phyloP scores from a whole-genome alignment of 2,113 vertebrate genomes.

The Barnardius zonarius region DNA sequence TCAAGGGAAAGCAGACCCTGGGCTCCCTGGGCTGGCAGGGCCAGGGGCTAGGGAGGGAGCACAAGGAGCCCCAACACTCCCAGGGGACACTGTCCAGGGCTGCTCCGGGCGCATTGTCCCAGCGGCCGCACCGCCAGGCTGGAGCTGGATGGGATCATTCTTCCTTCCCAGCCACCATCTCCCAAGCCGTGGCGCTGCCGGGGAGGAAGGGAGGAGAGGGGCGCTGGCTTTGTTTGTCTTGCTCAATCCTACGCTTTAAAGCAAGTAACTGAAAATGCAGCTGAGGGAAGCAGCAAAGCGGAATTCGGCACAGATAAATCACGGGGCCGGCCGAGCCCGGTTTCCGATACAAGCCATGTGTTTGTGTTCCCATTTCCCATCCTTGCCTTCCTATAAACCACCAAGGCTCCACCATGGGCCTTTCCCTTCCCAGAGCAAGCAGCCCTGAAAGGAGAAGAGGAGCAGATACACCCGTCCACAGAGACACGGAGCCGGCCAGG shows the following conservation, averaged over 20 bases:
- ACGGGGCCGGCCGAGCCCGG: neutral
- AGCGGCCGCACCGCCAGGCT: accelerated
- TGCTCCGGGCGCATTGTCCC: neutral
- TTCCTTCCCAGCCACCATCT: slow-evolving; percentile 41
- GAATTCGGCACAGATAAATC: slow-evolving; percentile 59
- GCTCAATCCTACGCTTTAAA: neutral
- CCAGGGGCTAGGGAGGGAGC: neutral
- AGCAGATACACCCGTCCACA: neutral
- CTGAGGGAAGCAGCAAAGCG: slow-evolving; percentile 40
- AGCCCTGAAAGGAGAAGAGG: neutral
- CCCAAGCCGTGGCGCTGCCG: neutral
- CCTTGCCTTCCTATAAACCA: slow-evolving; percentile 19
- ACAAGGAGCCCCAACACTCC: neutral
- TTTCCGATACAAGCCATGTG: slow-evolving; percentile 45
- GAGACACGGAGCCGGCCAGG: neutral
- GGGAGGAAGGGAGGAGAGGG: slow-evolving; percentile 67
- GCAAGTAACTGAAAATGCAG: slow-evolving; percentile 51
- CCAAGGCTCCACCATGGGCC: neutral
- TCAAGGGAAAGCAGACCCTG: accelerated
- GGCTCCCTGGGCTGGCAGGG: neutral
- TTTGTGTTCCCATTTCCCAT: slow-evolving; percentile 57
- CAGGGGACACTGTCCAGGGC: neutral
- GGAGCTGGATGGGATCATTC: neutral
- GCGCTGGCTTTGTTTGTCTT: slow-evolving; percentile 59
- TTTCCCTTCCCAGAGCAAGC: neutral